Conservation (phyloP, 2,888 invertebrate genomes). For the Amblyjoppa fuscipennis region DNA sequence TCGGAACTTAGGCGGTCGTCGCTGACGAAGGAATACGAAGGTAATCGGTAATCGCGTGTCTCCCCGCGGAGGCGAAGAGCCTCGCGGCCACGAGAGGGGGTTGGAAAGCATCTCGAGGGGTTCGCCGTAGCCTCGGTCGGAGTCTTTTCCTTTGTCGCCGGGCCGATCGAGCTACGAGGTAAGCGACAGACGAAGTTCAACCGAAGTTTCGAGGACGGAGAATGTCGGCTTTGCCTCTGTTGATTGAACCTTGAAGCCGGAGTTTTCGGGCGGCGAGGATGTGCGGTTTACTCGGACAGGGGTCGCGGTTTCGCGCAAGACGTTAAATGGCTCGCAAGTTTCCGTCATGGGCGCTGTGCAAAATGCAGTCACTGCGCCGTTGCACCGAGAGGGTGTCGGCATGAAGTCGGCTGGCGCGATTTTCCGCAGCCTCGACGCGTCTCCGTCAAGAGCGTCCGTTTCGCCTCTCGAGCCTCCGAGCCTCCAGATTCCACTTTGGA, state of each 20-base stretch:
- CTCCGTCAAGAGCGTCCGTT: background rate
- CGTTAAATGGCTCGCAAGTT: conserved; percentile 84
- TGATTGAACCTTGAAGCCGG: conserved; percentile 23
- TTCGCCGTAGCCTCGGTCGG: background rate
- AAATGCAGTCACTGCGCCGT: conserved; percentile 75
- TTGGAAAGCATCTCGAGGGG: conserved; percentile 19
- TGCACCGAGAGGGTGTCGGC: conserved; percentile 22
- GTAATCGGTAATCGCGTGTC: background rate
- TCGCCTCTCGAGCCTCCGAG: background rate
- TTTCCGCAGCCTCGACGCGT: conserved; percentile 1
- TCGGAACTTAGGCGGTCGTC: background rate
- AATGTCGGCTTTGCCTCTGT: conserved; percentile 55
- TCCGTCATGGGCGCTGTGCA: conserved; percentile 72
- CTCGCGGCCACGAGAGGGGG: background rate
- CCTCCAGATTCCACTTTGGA: background rate
- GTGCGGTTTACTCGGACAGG: conserved; percentile 43
- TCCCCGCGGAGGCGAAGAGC: conserved; percentile 10
- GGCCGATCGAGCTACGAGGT: conserved; percentile 7
- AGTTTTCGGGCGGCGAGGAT: conserved; percentile 44
- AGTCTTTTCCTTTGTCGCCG: conserved; percentile 25
- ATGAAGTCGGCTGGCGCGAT: background rate
- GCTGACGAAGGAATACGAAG: conserved; percentile 14
- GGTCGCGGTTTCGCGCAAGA: conserved; percentile 72
- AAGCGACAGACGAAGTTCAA: conserved; percentile 73
- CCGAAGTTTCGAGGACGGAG: conserved; percentile 74